Evolutionary conservation across 2,888 invertebrate species (phyloP).

Genomic region (Agelastica alni): DNA sequence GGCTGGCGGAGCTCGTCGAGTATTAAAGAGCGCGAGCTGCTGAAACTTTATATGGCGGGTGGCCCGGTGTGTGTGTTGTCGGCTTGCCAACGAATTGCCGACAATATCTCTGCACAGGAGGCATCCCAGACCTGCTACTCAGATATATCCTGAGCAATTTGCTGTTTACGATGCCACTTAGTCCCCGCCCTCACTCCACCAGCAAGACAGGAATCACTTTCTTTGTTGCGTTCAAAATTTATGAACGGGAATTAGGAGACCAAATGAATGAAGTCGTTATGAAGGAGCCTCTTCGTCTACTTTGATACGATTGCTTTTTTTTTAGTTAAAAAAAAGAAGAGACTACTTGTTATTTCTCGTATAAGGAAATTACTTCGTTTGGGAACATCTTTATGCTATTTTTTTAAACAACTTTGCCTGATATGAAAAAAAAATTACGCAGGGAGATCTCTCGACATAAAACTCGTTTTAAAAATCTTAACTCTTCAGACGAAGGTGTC

Average conservation of each 20-base stretch:
- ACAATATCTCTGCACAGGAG: conserved; percentile 49
- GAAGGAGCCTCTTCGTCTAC: neutral
- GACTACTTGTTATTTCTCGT: too few relatives aligned
- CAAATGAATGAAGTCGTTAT: conserved; percentile 20
- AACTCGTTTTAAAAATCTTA: too few relatives aligned
- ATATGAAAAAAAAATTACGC: too few relatives aligned
- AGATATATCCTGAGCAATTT: conserved; percentile 53
- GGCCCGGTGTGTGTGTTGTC: conserved; percentile 15
- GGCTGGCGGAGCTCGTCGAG: neutral
- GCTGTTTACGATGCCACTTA: conserved; percentile 53
- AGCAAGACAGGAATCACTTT: conserved; percentile 25
- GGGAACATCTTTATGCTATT: too few relatives aligned
- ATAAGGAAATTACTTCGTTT: too few relatives aligned
- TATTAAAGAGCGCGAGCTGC: conserved; percentile 1
- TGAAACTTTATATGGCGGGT: neutral
- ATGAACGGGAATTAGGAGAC: conserved; percentile 10
- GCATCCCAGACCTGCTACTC: conserved; percentile 44
- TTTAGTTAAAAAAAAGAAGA: too few relatives aligned
- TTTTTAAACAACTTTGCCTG: too few relatives aligned
- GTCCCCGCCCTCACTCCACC: conserved; percentile 35
- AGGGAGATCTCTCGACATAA: too few relatives aligned
- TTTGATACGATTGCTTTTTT: conserved; percentile 9
- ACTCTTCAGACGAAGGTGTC: too few relatives aligned
- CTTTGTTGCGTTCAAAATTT: conserved; percentile 20
- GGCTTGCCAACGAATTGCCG: conserved; percentile 44